Conservation (phyloP, 2,113 vertebrate species). For the Sarotherodon lohbergeri region DNA sequence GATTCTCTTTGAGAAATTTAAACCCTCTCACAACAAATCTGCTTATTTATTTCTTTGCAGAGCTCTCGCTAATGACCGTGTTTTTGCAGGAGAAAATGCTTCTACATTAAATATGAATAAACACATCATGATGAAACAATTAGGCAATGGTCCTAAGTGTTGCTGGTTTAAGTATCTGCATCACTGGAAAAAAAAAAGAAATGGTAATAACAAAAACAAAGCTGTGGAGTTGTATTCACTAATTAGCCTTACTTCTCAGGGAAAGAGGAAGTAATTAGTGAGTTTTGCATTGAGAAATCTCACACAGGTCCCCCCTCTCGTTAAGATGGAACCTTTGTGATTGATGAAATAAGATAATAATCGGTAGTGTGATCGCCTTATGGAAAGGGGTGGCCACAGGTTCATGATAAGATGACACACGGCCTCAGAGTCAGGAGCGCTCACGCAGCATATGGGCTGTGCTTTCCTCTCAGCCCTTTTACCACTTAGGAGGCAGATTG, state of each 20-base stretch:
- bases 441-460: conserved; percentile 26
- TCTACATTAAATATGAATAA: conserved; percentile 72
- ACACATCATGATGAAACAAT: conserved; percentile 71
- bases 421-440: conserved; percentile 27
- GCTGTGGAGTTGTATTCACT: conserved; percentile 11
- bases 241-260: conserved; percentile 16
- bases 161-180: conserved; percentile 35
- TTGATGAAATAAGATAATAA: conserved; percentile 33
- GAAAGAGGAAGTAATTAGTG: conserved; percentile 23
- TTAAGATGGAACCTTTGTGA: neutral
- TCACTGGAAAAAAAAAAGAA: conserved; percentile 7
- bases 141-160: conserved; percentile 52
- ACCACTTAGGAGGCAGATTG: conserved; percentile 70
- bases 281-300: neutral
- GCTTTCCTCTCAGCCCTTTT: conserved; percentile 51
- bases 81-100: conserved; percentile 54
- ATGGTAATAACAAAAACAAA: conserved; percentile 47
- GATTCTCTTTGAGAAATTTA: conserved; percentile 72
- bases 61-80: conserved; percentile 60
- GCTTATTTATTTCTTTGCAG: conserved; percentile 53
- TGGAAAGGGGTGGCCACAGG: conserved; percentile 9
- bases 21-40: conserved; percentile 56
- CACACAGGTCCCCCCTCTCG: neutral
- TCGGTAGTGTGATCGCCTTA: neutral
- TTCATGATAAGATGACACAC: conserved; percentile 23